phyloP scores from a whole-genome alignment of 2,888 invertebrate genomes.

The Drosophila cognata region DNA sequence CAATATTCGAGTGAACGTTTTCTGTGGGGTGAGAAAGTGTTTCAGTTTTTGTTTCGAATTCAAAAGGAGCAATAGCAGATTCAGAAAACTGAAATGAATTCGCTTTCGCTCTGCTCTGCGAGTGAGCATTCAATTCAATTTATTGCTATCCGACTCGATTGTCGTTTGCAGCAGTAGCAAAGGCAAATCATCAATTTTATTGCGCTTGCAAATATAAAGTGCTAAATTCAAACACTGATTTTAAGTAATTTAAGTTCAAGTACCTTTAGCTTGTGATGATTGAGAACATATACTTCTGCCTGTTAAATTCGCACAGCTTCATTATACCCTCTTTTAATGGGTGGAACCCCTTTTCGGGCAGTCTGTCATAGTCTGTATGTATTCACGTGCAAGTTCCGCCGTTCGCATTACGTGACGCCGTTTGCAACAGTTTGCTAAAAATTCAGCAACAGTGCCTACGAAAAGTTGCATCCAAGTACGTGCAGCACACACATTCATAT shows the following conservation, averaged over 20 bases:
- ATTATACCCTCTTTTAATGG: neutral
- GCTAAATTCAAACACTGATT: neutral
- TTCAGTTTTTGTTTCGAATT: neutral
- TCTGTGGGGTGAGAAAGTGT: neutral
- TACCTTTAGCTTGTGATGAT: neutral
- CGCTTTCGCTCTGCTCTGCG: neutral
- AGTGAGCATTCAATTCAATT: neutral
- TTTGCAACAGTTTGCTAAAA: constrained; percentile 55
- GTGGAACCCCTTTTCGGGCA: neutral
- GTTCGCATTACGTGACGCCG: constrained; percentile 61
- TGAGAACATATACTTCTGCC: neutral
- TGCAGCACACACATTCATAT: constrained; percentile 9
- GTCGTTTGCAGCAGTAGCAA: neutral
- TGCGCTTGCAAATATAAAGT: neutral
- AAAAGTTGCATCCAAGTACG: constrained; percentile 52
- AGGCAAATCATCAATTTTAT: neutral
- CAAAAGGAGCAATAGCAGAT: fast-evolving
- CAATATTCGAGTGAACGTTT: neutral
- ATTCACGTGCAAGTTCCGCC: constrained; percentile 24
- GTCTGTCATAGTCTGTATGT: neutral
- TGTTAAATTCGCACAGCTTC: neutral
- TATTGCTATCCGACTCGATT: neutral
- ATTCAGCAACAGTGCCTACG: constrained; percentile 43
- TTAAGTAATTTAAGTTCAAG: neutral
- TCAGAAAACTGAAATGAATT: neutral